Evolutionary conservation across 1,140 invertebrate species (phyloP).

Genomic region (Anoplophora glabripennis): DNA sequence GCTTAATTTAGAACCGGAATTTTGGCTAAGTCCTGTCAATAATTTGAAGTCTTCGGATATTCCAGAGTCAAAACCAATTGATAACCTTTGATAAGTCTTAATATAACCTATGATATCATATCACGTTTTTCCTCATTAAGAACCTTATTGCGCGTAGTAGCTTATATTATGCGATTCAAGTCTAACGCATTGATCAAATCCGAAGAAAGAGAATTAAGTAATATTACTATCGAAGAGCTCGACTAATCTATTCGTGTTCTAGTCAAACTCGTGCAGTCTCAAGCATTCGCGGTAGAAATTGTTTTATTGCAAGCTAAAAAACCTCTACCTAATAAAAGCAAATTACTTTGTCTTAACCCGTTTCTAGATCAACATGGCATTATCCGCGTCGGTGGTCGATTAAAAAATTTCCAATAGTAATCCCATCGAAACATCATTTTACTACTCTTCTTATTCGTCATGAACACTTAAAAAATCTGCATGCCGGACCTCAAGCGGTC

Average conservation of each 20-base stretch:
- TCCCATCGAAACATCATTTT: conserved; percentile 19
- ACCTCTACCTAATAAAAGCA: conserved; percentile 9
- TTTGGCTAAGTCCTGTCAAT: background rate
- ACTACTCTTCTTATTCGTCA: conserved; percentile 23
- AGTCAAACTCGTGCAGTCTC: background rate
- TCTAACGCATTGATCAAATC: background rate
- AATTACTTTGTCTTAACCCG: conserved; percentile 19
- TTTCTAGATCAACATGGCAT: conserved; percentile 22
- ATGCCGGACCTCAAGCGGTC: conserved; percentile 19
- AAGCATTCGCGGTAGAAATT: conserved; percentile 3
- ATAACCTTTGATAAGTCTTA: background rate
- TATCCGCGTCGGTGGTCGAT: conserved; percentile 24
- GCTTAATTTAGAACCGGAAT: background rate
- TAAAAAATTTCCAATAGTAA: conserved; percentile 27
- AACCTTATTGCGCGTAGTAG: background rate
- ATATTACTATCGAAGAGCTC: background rate
- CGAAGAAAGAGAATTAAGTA: conserved; percentile 1
- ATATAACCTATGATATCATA: background rate
- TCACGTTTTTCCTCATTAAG: background rate
- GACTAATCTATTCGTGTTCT: background rate
- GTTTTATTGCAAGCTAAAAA: background rate
- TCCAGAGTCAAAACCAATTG: conserved; percentile 3
- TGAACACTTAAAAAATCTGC: conserved; percentile 15
- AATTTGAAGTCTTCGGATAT: conserved; percentile 1
- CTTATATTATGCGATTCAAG: conserved; percentile 1